A percentile compares a stretch with the other conserved stretches of the same genome.
These are phyloP conservation scores for Uloborus plumipes DNA, from an alignment of 2,888 invertebrate species.

Conservation along the genomic window DNA sequence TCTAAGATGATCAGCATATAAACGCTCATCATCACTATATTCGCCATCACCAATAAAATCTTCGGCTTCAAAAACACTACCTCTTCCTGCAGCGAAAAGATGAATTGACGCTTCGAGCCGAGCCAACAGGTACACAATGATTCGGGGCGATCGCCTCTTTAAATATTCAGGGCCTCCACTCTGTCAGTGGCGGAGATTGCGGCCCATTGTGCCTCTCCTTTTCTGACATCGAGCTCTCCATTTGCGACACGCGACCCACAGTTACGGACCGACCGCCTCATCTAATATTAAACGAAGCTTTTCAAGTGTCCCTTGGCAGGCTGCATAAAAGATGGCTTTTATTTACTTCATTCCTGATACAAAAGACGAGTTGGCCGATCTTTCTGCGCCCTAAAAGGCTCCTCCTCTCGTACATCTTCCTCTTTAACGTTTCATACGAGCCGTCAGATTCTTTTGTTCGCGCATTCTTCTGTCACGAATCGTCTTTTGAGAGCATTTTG, in stretches of 20 bases:
- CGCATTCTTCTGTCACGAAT: constrained; percentile 38
- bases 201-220: constrained; percentile 54
- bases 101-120: constrained; percentile 46
- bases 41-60: no score
- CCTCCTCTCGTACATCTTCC: constrained; percentile 25
- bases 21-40: no score
- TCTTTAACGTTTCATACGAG: constrained; percentile 47
- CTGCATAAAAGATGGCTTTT: constrained; percentile 39
- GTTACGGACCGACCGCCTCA: constrained; percentile 53
- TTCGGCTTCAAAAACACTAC: constrained; percentile 4
- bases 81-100: constrained; percentile 11
- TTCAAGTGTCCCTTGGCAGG: constrained; percentile 41
- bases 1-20: no score
- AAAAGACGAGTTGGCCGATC: constrained; percentile 51
- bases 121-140: constrained; percentile 57
- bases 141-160: constrained; percentile 25
- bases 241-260: constrained; percentile 56
- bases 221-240: constrained; percentile 51
- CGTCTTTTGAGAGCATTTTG: constrained; percentile 12
- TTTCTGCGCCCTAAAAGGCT: constrained; percentile 19
- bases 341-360: constrained; percentile 44
- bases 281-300: constrained; percentile 55
- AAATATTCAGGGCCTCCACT: constrained; percentile 57
- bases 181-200: constrained; percentile 52
- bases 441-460: constrained; percentile 28